phyloP scores from a whole-genome alignment of 2,113 vertebrate genomes.

The Panthera uncia region DNA sequence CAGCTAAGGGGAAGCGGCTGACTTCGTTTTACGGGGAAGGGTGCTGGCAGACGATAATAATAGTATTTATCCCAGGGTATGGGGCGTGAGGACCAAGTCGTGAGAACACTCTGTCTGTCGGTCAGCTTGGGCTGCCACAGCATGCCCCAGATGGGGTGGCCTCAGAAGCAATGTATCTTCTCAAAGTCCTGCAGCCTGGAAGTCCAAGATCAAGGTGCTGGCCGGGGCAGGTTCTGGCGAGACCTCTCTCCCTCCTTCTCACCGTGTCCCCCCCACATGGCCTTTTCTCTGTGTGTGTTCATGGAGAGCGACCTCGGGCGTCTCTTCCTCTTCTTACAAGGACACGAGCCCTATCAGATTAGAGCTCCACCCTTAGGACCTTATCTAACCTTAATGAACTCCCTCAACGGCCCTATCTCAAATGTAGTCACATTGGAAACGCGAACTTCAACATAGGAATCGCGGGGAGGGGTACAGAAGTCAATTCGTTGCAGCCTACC shows the following conservation, averaged over 20 bases:
- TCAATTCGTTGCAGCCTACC: not conserved
- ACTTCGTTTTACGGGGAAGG: not conserved
- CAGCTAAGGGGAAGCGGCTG: not conserved
- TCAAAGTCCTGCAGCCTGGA: not conserved
- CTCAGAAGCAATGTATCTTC: not conserved
- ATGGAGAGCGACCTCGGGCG: not conserved
- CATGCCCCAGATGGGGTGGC: fast-evolving
- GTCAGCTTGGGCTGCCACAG: fast-evolving
- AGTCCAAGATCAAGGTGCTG: not conserved
- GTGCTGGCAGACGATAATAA: too few species aligned
- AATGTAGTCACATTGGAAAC: not conserved
- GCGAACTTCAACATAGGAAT: not conserved
- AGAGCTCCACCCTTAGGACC: not conserved
- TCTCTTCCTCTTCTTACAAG: not conserved
- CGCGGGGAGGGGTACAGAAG: not conserved
- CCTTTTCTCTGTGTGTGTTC: not conserved
- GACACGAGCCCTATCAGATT: not conserved
- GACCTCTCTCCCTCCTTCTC: not conserved
- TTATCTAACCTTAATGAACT: not conserved
- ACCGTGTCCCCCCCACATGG: fast-evolving
- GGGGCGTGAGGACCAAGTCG: too few species aligned
- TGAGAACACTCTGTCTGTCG: fast-evolving
- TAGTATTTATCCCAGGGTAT: not conserved
- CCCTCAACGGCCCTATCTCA: not conserved
- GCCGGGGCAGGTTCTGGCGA: not conserved